Conservation (phyloP, 2,113 vertebrate genomes). For the Pristiophorus japonicus region DNA sequence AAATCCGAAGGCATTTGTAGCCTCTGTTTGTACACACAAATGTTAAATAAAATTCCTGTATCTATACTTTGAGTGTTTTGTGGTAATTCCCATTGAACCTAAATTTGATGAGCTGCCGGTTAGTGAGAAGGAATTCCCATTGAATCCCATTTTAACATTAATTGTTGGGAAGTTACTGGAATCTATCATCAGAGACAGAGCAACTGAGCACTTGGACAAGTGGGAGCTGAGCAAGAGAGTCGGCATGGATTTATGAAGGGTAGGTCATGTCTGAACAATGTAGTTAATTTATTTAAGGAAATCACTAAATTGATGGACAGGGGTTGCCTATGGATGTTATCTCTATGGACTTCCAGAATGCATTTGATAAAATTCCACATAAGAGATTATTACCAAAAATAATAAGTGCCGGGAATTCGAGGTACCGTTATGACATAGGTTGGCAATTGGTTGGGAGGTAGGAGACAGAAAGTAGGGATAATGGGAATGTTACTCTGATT, state of each 20-base stretch:
- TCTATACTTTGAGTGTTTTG: slow-evolving; percentile 42
- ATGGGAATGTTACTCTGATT: neutral
- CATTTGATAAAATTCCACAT: neutral
- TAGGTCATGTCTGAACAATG: neutral
- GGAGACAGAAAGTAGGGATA: neutral
- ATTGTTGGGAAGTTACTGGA: neutral
- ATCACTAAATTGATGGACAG: neutral
- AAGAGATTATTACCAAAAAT: too few species aligned
- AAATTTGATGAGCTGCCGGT: neutral
- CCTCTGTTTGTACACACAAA: slow-evolving; percentile 60
- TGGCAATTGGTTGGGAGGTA: neutral
- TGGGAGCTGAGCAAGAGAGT: neutral
- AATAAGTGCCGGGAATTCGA: too few species aligned
- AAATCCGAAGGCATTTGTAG: slow-evolving; percentile 54
- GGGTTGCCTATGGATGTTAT: neutral
- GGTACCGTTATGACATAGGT: neutral
- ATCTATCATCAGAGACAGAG: neutral
- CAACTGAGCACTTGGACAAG: neutral
- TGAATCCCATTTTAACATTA: too few species aligned
- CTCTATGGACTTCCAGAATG: too few species aligned
- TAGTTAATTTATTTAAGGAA: neutral
- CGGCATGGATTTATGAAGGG: neutral
- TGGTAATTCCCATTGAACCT: neutral
- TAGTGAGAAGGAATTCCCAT: neutral
- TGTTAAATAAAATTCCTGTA: slow-evolving; percentile 63